Percentiles rank a stretch among this genome's conserved stretches.
These are phyloP conservation scores for Agonopterix heracliana DNA, from an alignment of 2,888 invertebrate genomes.

Conservation along the genomic window DNA sequence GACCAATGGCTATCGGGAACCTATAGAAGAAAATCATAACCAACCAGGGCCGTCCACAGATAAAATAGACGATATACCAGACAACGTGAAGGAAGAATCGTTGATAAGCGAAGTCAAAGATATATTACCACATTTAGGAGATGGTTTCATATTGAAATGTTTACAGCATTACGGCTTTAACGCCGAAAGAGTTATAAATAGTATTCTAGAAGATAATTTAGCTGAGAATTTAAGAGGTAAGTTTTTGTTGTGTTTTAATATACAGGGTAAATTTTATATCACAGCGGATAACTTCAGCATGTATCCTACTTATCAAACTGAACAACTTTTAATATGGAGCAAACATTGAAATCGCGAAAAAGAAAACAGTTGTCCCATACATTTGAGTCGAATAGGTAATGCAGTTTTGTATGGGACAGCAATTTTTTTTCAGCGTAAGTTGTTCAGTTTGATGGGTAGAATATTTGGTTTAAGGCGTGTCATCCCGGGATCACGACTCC, in stretches of 20 bases:
- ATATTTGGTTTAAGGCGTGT: no score
- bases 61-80: slow-evolving; percentile 45
- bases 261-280: no score
- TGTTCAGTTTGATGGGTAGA: no score
- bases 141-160: slow-evolving; percentile 83
- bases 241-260: slow-evolving; percentile 1
- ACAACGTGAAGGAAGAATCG: slow-evolving; percentile 58
- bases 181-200: slow-evolving; percentile 86
- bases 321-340: no score
- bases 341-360: no score
- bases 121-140: slow-evolving; percentile 88
- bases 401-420: no score
- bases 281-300: no score
- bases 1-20: slow-evolving; percentile 41
- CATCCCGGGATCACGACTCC: no score
- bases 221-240: slow-evolving; percentile 52
- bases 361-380: no score
- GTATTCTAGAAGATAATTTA: slow-evolving; percentile 84
- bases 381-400: no score
- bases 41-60: slow-evolving; percentile 29
- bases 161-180: slow-evolving; percentile 86
- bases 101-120: slow-evolving; percentile 82
- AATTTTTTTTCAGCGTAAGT: no score
- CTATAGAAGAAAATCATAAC: slow-evolving; percentile 16
- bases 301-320: no score